Evolutionary conservation across 2,797 vertebrate species (phyloP).

Genomic region (Scarus forsteni): DNA sequence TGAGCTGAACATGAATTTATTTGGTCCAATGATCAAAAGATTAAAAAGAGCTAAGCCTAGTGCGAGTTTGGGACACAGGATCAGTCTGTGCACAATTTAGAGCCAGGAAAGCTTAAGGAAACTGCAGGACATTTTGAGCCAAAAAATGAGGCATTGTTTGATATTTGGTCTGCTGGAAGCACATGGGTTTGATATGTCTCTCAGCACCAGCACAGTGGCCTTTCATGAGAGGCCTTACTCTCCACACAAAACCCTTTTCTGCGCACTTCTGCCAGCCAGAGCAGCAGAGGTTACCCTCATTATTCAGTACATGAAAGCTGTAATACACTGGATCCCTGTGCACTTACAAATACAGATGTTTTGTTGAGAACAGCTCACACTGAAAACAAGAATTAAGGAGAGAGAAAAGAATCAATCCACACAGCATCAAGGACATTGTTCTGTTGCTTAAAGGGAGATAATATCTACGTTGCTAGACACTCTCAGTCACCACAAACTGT

Average conservation of each 20-base stretch:
- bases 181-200: slow-evolving; percentile 63
- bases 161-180: slow-evolving; percentile 57
- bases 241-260: slow-evolving; percentile 70
- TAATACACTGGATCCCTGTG: slow-evolving; percentile 49
- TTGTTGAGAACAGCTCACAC: slow-evolving; percentile 36
- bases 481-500: too few species aligned
- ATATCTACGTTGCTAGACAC: too few species aligned
- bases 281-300: slow-evolving; percentile 49
- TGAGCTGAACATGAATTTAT: slow-evolving; percentile 63
- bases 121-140: slow-evolving; percentile 42
- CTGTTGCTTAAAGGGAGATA: too few species aligned
- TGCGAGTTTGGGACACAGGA: slow-evolving; percentile 59
- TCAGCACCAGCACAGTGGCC: slow-evolving; percentile 62
- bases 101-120: slow-evolving; percentile 63
- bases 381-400: slow-evolving; percentile 6
- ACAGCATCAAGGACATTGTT: too few species aligned
- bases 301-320: slow-evolving; percentile 37
- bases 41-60: slow-evolving; percentile 46
- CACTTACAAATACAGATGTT: slow-evolving; percentile 40
- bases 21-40: slow-evolving; percentile 71
- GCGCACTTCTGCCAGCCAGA: slow-evolving; percentile 45
- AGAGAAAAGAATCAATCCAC: background rate
- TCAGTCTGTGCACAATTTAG: slow-evolving; percentile 43
- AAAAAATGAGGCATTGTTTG: slow-evolving; percentile 53
- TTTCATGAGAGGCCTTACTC: slow-evolving; percentile 70